Evolutionary conservation across 2,888 invertebrate species (phyloP), one percentile per base, ranked within the genome.

Genomic region (Chaetogeoica ovagalla): DNA sequence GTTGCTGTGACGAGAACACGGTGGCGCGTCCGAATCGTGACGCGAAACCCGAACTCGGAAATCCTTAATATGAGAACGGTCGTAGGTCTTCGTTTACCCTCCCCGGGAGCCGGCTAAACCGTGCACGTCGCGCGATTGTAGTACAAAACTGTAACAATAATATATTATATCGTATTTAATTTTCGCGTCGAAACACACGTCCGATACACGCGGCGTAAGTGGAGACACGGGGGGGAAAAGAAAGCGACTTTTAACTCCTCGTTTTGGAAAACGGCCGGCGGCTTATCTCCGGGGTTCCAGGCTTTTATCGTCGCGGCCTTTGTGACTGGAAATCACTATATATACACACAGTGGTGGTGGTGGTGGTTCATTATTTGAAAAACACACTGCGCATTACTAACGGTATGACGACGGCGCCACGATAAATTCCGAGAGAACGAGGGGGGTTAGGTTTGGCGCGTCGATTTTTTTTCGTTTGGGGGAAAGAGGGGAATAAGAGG

Each of bases 211-310:
- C 48, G 48, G 11, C 30, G 48, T 11, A 11, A 48, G 37, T 19
- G 43, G 21, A 57, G 13, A 57, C 68, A 60, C 30, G 1, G 23
- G 23, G 30, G 69, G 59, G 65, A 77, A 60, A 23, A n/a, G 21
- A 21, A 70, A 39, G 21, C 30, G 13, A 62, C 59, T 48, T 1
- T 30, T 30, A 55, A 52, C 52, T 30, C 48, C 57, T n/a, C 30
- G 30, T 2, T 60, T n/a, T 57, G 55, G 55, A 21, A 48, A 69
- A 76, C 77, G 30, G 30, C 30, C 30, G 30, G 30, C 8, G 15
- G 77, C 77, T 79, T 79, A 79, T 79, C 77, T 79, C 55, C 70
- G 21, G 77, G 55, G 60, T 70, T 79, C 63, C 77, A 79, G 77
- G 77, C 77, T 70, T 79, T 79, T 79, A 66, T 57, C 30, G 2